Evolutionary conservation across 1,140 invertebrate genomes (phyloP).

Genomic region (Philotrypesis tridentata): DNA sequence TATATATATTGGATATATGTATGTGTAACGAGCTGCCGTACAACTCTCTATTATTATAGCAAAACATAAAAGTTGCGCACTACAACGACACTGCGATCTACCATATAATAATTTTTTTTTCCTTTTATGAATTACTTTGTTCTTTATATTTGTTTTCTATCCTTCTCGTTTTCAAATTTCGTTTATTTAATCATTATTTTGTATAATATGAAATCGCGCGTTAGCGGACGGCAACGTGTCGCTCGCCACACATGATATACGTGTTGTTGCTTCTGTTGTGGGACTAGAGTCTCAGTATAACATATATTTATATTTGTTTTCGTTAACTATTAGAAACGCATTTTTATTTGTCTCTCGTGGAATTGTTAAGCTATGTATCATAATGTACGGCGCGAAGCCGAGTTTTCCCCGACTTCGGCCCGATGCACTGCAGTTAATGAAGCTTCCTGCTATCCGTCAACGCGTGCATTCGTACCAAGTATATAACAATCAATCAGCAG

Average conservation of each 20-base stretch:
- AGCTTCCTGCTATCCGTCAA: not conserved
- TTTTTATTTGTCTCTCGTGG: conserved; percentile 37
- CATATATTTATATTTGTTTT: conserved; percentile 31
- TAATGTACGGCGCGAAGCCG: not conserved
- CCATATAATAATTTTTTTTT: conserved; percentile 10
- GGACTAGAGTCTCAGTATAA: conserved; percentile 46
- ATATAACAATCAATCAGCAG: not conserved
- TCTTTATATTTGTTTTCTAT: conserved; percentile 6
- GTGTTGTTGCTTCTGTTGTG: conserved; percentile 42
- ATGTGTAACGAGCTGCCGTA: conserved; percentile 45
- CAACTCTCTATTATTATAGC: conserved; percentile 41
- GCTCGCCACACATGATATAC: conserved; percentile 37
- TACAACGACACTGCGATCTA: conserved; percentile 48
- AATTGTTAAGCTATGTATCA: conserved; percentile 24
- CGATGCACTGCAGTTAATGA: not conserved
- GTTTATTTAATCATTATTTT: conserved; percentile 11
- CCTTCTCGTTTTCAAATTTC: not conserved
- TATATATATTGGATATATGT: conserved; percentile 42
- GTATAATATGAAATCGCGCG: conserved; percentile 40
- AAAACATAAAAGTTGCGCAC: conserved; percentile 55
- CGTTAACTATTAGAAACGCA: conserved; percentile 32
- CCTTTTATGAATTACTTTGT: not conserved
- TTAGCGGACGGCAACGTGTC: conserved; percentile 40
- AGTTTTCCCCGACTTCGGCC: not conserved
- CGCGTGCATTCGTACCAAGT: not conserved